Base-by-base conservation (phyloP, 2,113 vertebrate species). In the Barbus barbus region DNA sequence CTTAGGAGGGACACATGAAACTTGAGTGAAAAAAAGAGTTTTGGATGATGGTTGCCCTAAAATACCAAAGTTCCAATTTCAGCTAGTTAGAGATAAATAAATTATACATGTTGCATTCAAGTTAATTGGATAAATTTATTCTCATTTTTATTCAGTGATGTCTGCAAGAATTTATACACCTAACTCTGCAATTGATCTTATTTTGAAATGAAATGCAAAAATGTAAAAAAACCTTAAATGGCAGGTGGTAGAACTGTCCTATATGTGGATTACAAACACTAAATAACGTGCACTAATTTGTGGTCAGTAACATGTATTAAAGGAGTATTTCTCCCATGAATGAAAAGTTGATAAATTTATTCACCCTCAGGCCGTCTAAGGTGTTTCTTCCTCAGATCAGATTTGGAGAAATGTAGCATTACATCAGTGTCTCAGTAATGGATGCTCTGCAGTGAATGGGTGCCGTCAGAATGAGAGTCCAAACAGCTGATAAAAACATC, bases 1-100 rank as follows among this genome's bases (percentile, higher is more conserved):
- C 92, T 91, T 93, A 94, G 94, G 94, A 96, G 93, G 88, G 90
- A 90, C 83, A 96, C 97, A 97, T 98, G 96, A 96, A 95, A 95
- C 94, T 93, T 95, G 95, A 96, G 95, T 96, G 91, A 87, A 82
- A 69, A 72, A 41, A 33, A 48, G 8, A 87, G 74, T 74, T 63
- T 78, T 87, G 90, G 33, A 80, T 88, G 22, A 81, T 88, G 90
- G 93, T 92, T 92, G 89, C 86, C 85, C 24, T 33, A 69, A 80
- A 87, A 74, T 8, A 44, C 22, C 38, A 46, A 63, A 77, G 53
- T 53, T 9, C 1, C 13, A 53, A 53, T 11, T 22, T 6, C 5
- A 73, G 69, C n/a, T 44, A 73, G 71, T 46, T 73, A 26, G 41
- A 41, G 38, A 44, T 73, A 3, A 13, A 13, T 18, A 18, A 7